These are phyloP conservation scores for Pipra filicauda DNA, from an alignment of 2,113 vertebrate genomes.

Conservation along the genomic window DNA sequence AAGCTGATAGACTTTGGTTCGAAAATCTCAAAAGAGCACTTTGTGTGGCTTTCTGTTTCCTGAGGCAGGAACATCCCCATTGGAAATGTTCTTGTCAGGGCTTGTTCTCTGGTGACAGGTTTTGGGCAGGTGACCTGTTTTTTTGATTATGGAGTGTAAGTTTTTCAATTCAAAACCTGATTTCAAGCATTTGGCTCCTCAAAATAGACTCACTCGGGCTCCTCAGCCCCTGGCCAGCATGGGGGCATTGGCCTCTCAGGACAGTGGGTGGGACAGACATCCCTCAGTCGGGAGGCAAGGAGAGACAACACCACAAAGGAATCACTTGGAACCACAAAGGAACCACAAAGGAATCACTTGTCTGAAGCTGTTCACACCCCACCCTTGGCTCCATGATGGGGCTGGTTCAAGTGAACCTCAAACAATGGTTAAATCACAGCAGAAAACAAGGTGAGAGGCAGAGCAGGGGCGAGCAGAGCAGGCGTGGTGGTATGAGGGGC, in stretches of 20 bases:
- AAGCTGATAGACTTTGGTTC: neutral
- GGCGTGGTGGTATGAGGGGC: accelerated
- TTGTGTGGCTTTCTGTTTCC: neutral
- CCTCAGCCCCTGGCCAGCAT: neutral
- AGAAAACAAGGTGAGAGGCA: neutral
- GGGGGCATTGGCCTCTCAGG: accelerated
- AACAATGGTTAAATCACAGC: neutral
- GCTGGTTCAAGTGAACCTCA: neutral
- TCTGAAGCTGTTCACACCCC: neutral
- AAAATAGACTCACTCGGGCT: neutral
- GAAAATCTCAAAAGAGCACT: neutral
- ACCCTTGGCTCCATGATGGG: neutral
- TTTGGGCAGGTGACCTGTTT: neutral
- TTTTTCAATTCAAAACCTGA: neutral
- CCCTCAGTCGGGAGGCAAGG: neutral
- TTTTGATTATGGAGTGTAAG: neutral
- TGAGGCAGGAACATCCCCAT: neutral
- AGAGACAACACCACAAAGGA: neutral
- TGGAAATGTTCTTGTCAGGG: neutral
- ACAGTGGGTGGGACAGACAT: accelerated
- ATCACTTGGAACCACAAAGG: no score
- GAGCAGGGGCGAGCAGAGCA: neutral
- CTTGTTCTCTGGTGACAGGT: neutral
- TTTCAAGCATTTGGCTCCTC: neutral
- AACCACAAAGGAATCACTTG: neutral